These are phyloP conservation scores for Urechis unicinctus DNA, from an alignment of 2,888 invertebrate genomes.

Conservation along the genomic window DNA sequence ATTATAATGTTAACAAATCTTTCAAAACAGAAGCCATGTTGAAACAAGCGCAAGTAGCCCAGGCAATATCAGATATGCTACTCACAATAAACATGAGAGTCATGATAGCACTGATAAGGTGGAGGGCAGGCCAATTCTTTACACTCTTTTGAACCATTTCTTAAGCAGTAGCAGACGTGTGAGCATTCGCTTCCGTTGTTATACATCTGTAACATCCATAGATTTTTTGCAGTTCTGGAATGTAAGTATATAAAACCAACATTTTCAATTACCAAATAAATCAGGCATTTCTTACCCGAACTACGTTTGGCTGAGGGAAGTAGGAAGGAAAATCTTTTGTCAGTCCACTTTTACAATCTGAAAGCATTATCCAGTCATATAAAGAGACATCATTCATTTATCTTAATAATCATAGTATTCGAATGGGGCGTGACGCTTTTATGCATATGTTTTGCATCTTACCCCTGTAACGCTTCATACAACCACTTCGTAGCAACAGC, in stretches of 20 bases:
- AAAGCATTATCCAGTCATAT: too few relatives aligned
- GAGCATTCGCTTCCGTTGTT: constrained; percentile 17
- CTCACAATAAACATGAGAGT: constrained; percentile 7
- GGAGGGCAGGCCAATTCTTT: constrained; percentile 9
- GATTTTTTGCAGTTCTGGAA: too few relatives aligned
- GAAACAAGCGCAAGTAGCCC: neutral
- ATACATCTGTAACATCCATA: constrained; percentile 8
- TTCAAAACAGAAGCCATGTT: neutral
- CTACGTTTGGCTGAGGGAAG: constrained; percentile 12
- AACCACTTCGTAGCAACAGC: too few relatives aligned
- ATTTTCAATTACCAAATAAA: neutral
- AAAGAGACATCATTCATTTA: too few relatives aligned
- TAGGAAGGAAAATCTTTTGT: constrained; percentile 12
- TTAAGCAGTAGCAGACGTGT: constrained; percentile 13
- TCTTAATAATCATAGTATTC: too few relatives aligned
- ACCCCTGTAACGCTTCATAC: too few relatives aligned
- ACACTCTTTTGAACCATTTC: constrained; percentile 13
- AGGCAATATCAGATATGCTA: neutral
- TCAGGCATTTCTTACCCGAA: constrained; percentile 9
- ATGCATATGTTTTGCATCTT: too few relatives aligned
- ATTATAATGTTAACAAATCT: neutral
- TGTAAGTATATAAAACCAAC: neutral
- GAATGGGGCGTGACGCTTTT: too few relatives aligned
- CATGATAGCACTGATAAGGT: constrained; percentile 6
- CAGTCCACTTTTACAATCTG: constrained; percentile 13